phyloP scores from a whole-genome alignment of 2,888 invertebrate genomes.

The Mycalesis mineus region DNA sequence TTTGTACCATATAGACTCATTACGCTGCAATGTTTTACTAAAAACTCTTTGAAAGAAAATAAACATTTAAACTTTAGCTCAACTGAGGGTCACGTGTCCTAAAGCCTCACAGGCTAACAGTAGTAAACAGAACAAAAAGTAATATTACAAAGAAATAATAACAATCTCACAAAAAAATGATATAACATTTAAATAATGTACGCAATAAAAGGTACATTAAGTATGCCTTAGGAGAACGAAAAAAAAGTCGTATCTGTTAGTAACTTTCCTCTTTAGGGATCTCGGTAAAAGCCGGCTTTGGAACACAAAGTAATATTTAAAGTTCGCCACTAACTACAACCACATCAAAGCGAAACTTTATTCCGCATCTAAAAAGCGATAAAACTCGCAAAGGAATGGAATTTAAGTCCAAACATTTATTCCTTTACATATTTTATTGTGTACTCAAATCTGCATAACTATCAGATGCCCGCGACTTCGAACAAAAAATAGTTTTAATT shows the following conservation, averaged over 20 bases:
- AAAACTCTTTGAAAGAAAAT: too few species aligned
- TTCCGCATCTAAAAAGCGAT: slow-evolving; percentile 9
- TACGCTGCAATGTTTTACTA: too few species aligned
- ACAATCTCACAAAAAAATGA: not conserved
- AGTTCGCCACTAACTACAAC: slow-evolving; percentile 13
- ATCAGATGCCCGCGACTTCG: too few species aligned
- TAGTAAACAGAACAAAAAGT: too few species aligned
- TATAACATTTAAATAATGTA: not conserved
- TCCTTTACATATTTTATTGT: not conserved
- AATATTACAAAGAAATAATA: not conserved
- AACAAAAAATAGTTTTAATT: too few species aligned
- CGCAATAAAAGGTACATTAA: not conserved
- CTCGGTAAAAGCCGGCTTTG: slow-evolving; percentile 10
- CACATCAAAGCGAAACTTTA: slow-evolving; percentile 17
- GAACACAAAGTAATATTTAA: slow-evolving; percentile 14
- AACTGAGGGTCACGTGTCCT: too few species aligned
- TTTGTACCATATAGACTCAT: too few species aligned
- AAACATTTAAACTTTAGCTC: too few species aligned
- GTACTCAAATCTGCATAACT: not conserved
- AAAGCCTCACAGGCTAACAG: too few species aligned
- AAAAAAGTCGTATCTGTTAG: slow-evolving; percentile 1
- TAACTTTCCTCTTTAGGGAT: slow-evolving; percentile 7
- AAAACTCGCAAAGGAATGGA: slow-evolving; percentile 9
- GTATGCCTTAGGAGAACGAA: not conserved
- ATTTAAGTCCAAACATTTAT: slow-evolving; percentile 1